Evolutionary conservation across 2,113 vertebrate genomes (phyloP).

Genomic region (Planiliza haematocheilus): DNA sequence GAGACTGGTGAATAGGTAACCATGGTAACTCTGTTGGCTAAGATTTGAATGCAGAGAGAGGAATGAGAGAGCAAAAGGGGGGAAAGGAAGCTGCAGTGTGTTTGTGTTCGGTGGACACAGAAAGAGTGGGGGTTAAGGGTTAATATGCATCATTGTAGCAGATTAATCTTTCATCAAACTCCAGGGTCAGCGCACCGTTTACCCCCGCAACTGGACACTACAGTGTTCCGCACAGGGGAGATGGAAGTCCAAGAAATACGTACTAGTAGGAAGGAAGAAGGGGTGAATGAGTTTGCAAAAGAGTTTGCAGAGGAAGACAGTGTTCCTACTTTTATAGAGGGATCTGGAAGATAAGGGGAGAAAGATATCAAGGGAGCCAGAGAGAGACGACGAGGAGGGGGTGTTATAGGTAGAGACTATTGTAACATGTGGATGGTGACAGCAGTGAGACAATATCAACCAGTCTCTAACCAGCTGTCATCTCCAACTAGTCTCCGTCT

Average conservation of each 20-base stretch:
- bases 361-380: constrained; percentile 33
- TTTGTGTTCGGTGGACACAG: constrained; percentile 49
- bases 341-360: constrained; percentile 25
- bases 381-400: constrained; percentile 5
- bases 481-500: constrained; percentile 57
- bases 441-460: constrained; percentile 37
- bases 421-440: constrained; percentile 50
- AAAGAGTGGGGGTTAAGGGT: constrained; percentile 67
- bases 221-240: background rate
- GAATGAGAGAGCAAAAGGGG: constrained; percentile 43
- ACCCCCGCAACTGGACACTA: constrained; percentile 51
- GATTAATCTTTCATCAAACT: constrained; percentile 80
- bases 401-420: constrained; percentile 32
- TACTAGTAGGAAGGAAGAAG: constrained; percentile 13
- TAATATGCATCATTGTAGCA: constrained; percentile 75
- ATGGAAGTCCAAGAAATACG: constrained; percentile 31
- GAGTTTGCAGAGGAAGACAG: constrained; percentile 37
- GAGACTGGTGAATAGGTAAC: constrained; percentile 83
- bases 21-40: constrained; percentile 83
- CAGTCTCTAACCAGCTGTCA: constrained; percentile 63
- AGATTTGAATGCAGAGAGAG: constrained; percentile 79
- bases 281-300: constrained; percentile 20
- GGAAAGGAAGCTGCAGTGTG: constrained; percentile 60
- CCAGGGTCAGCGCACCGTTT: constrained; percentile 69
- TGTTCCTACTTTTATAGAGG: constrained; percentile 33